Conservation (phyloP, 2,888 invertebrate genomes). For the Brenthis ino region DNA sequence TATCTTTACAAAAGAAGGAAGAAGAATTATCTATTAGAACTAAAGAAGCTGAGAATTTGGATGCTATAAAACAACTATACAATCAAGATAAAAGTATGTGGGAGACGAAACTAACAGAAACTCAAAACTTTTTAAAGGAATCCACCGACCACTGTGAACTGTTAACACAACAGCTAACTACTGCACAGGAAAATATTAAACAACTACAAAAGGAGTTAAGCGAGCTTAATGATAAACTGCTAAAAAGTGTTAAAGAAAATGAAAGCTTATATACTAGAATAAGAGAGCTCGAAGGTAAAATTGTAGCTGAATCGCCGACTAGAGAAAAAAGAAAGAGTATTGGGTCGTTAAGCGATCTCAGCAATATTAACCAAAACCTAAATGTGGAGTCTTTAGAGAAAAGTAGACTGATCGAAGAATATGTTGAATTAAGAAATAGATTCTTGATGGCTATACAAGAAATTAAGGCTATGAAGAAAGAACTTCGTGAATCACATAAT, state of each 20-base stretch:
- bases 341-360: conserved; percentile 90
- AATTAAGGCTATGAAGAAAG: conserved; percentile 91
- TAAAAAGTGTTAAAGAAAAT: conserved; percentile 89
- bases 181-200: conserved; percentile 85
- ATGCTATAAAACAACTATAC: conserved; percentile 83
- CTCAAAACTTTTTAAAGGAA: conserved; percentile 85
- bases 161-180: conserved; percentile 85
- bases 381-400: conserved; percentile 88
- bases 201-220: conserved; percentile 86
- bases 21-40: conserved; percentile 87
- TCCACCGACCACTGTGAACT: conserved; percentile 85
- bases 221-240: conserved; percentile 85
- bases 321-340: conserved; percentile 85
- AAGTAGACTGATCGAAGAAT: conserved; percentile 90
- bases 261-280: conserved; percentile 87
- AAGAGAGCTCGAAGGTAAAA: conserved; percentile 86
- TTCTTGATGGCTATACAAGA: conserved; percentile 92
- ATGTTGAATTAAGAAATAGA: conserved; percentile 87
- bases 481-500: conserved; percentile 89
- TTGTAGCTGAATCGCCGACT: conserved; percentile 74
- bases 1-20: conserved; percentile 89
- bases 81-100: conserved; percentile 86
- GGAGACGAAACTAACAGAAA: conserved; percentile 85
- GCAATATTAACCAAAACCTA: conserved; percentile 89
- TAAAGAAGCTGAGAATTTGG: conserved; percentile 86